Percentiles rank a stretch among this genome's conserved stretches.
Evolutionary conservation across 2,113 vertebrate genomes (phyloP).

Genomic region (Madoqua kirkii): DNA sequence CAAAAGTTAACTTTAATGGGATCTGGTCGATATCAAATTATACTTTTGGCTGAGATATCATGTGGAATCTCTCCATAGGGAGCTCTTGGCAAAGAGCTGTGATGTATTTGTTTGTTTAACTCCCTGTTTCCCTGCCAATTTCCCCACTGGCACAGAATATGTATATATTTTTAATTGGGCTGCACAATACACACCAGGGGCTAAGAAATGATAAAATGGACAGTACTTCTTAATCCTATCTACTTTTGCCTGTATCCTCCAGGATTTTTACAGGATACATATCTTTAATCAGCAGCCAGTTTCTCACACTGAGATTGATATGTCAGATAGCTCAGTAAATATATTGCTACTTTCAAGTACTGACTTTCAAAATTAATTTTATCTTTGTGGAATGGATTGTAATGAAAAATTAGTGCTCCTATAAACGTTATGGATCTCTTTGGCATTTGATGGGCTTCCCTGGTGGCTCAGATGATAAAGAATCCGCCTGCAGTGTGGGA

Average conservation of each 20-base stretch:
- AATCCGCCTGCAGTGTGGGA: background rate
- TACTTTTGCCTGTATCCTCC: background rate
- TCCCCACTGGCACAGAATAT: background rate
- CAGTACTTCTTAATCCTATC: background rate
- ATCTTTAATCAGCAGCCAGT: background rate
- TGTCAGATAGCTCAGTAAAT: background rate
- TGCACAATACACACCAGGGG: background rate
- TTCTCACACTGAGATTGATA: background rate
- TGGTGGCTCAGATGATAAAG: background rate
- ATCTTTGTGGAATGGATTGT: background rate
- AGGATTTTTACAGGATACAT: background rate
- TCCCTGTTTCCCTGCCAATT: background rate
- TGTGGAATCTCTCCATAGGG: background rate
- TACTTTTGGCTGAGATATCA: conserved; percentile 30
- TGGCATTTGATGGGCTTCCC: background rate
- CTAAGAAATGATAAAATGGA: background rate
- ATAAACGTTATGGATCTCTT: background rate
- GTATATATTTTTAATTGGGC: background rate
- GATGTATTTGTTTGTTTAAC: conserved; percentile 4
- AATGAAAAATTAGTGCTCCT: background rate
- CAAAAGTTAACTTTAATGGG: background rate
- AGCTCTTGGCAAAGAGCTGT: background rate
- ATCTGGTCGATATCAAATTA: conserved; percentile 20
- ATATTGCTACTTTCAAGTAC: background rate
- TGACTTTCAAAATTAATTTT: conserved; percentile 15